Evolutionary conservation across 2,113 vertebrate species (phyloP).

Genomic region (Podarcis raffonei): DNA sequence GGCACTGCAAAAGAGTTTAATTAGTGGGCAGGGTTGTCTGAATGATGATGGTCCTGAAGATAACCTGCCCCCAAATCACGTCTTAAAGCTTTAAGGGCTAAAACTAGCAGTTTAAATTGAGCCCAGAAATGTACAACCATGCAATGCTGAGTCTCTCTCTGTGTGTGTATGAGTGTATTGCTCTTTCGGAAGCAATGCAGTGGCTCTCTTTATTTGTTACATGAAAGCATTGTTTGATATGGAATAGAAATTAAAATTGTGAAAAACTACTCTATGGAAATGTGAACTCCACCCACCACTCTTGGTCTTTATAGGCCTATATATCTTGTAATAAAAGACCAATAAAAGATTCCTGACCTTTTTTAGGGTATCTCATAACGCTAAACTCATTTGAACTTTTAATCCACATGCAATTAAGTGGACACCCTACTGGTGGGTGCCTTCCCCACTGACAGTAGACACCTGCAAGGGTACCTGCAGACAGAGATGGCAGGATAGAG

Average conservation of each 20-base stretch:
- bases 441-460: not conserved
- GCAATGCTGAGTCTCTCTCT: too few species aligned
- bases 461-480: fast-evolving
- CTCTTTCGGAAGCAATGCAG: too few species aligned
- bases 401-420: not conserved
- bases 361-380: not conserved
- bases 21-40: too few species aligned
- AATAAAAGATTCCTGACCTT: not conserved
- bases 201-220: too few species aligned
- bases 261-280: not conserved
- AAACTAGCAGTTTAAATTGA: too few species aligned
- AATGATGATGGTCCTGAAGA: not conserved
- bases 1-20: too few species aligned
- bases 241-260: too few species aligned
- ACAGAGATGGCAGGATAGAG: not conserved
- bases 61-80: too few species aligned
- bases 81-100: too few species aligned
- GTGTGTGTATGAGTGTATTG: too few species aligned
- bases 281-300: not conserved
- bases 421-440: not conserved
- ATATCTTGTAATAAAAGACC: not conserved
- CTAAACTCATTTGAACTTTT: not conserved
- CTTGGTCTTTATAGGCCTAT: not conserved
- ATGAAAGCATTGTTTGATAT: too few species aligned
- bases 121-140: too few species aligned